Base-by-base conservation (phyloP, 2,113 vertebrate genomes). In the Ciconia stormi region DNA sequence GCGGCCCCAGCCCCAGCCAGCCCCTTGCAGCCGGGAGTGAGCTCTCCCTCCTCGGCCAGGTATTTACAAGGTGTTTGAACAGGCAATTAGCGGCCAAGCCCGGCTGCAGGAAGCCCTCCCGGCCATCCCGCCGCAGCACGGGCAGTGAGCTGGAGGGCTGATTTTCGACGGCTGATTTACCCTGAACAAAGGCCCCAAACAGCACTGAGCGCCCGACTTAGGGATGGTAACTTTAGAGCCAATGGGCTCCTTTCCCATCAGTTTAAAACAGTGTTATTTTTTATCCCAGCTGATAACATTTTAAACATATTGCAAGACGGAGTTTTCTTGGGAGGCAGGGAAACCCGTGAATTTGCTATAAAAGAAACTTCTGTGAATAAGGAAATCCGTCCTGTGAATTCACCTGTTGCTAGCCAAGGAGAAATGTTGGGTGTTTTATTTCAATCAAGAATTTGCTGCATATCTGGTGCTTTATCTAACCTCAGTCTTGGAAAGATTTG, bases 151-250 rank as follows among this genome's bases (percentile, higher is more conserved):
- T 97, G 98, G 97, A 97, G 98, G 97, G 98, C 97, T 97, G 98
- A 98, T 99, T 99, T 98, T 98, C 91, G 98, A 99, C 52, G 99
- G 99, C 97, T 99, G 99, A 99, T 99, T 99, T 98, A 97, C 96
- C 92, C 95, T 59, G 98, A 98, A 99, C 99, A 99, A 99, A 99
- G 98, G 97, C 90, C 96, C 98, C 98, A 98, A 99, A 99, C 98
- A 99, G 98, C 98, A 98, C 98, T 76, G 96, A 94, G 97, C 47
- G 93, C 98, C 98, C 97, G 93, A 87, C 98, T 98, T 98, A 97
- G 98, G 98, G 92, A 98, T 97, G 97, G 99, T 98, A 98, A 98
- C 98, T 98, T 97, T 98, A 98, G 98, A 98, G 98, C 96, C 98
- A 98, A 96, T 55, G 94, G 98, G 99, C 98, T 98, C 97, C 97